Base-by-base conservation (phyloP, 2,113 vertebrate genomes). In the Hydrochoerus hydrochaeris region DNA sequence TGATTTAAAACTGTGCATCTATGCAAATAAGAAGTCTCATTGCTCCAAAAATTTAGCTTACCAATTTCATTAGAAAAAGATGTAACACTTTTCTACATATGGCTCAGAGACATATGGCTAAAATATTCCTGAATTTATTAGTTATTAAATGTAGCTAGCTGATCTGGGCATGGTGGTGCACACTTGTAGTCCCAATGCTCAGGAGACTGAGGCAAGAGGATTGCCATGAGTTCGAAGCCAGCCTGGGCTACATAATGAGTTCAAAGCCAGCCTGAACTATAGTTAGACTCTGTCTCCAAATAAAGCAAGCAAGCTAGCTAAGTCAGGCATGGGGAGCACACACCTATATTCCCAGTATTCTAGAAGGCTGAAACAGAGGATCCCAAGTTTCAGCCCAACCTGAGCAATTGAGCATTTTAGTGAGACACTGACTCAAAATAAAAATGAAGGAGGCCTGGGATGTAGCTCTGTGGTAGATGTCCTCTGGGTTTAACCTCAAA, bases 1-100 rank as follows among this genome's bases (percentile, higher is more conserved):
- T 62, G 67, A 96, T 80, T 96, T 91, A 88, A 95, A 97, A 92
- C 24, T 19, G 35, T 22, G 69, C 32, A 92, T 91, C 85, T 85
- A 71, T 88, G n/a, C 49, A 94, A 96, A 65, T 69, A 75, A 82
- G 11, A 75, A 82, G 11, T 24, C 41, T 73, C 73, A 63, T 26
- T 19, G 8, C 54, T 92, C 85, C 41, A 82, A 94, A 97, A 97
- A 90, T 85, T 65, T 85, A 92, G 71, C n/a, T 78, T 84, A 65
- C 58, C 49, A 57, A 83, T 92, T 91, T 92, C 73, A 89, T 60
- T 77, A 88, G 30, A 78, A 88, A 96, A 54, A 69, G 20, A 71
- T 41, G 69, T 57, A 92, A 60, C 2, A 69, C 63, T 77, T 85
- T 91, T 88, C 20, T 86, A 89, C 49, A 81, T 0, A 71, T 1